Base-by-base conservation (phyloP, 2,113 vertebrate genomes). In the Orientallactaga bullata region DNA sequence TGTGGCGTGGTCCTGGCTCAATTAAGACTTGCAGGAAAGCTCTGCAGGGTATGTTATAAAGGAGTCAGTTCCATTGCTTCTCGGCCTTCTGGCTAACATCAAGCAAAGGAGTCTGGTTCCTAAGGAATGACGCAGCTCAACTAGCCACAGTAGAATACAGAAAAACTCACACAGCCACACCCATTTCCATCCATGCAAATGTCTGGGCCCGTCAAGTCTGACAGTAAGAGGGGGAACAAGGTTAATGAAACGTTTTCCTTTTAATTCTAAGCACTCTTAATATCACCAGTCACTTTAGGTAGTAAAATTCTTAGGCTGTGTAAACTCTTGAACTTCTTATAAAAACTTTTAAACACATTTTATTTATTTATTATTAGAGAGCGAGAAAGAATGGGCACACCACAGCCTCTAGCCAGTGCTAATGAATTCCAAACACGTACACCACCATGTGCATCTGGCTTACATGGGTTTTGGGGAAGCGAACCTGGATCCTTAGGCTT, bases 1-100 rank as follows among this genome's bases (percentile, higher is more conserved):
- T 26, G 30, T 47, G 55, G 39, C 83, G 30, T 37, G 9, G 69
- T 79, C 23, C 42, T 82, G 51, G 32, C 61, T 92, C 82, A 37
- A 28, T 72, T 35, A 95, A 74, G 37, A 79, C 26, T 81, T 74
- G 24, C 84, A 71, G 82, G 47, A 88, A 91, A 92, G 58, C 77
- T 81, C 73, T 28, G 3, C 17, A 85, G 69, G 58, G 28, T 63
- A 3, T 47, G 60, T 15, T 51, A 30, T 21, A 71, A 93, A 79
- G 35, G 20, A 74, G 72, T 24, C 69, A 28, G 23, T 83, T 81
- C 73, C 73, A 37, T 55, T 37, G 32, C 47, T 37, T 71, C 47
- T 85, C 4, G 42, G 30, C 30, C 32, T 51, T 69, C 20, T 8
- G 42, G 39, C 26, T 68, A 30, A 24, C 18, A 23, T 9, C 66